Base-by-base conservation (phyloP, 2,888 invertebrate species). In the Brachyptera risi region DNA sequence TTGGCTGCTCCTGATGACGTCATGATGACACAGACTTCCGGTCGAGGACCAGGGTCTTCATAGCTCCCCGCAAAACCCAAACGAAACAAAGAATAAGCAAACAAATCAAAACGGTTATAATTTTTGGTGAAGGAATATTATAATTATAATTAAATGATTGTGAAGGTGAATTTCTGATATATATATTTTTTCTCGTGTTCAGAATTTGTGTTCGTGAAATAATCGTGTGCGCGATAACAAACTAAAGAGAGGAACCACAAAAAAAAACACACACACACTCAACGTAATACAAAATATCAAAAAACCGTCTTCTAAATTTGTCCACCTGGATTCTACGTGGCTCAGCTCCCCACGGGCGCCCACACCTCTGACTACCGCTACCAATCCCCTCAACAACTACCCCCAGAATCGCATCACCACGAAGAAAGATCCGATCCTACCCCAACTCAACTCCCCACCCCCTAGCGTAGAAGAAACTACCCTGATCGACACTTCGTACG, bases 281-380 rank as follows among this genome's bases (percentile, higher is more conserved):
- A n/a, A n/a, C n/a, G n/a, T n/a, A n/a, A n/a, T n/a, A n/a, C n/a
- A n/a, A n/a, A n/a, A n/a, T n/a, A n/a, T n/a, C n/a, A n/a, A n/a
- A n/a, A n/a, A n/a, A n/a, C n/a, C n/a, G n/a, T n/a, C n/a, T n/a
- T n/a, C n/a, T n/a, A n/a, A n/a, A n/a, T 23, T 63, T 31, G 38
- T 57, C 61, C 51, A 58, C 58, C 64, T 65, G 64, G 64, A 65
- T 65, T 62, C 64, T 38, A 58, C 64, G 64, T 65, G 64, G 64
- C 62, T 61, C 50, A 58, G 60, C 56, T 61, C 64, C 19, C 44
- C 62, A 76, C 77, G 50, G 72, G 66, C 65, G 44, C 27, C 61
- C 40, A 40, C 50, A 65, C 64, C 37, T 62, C 67, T 15, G 57
- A 54, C 63, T 60, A 59, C 64, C 65, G 47, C 60, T 61, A 31